Evolutionary conservation across 1,140 invertebrate species (phyloP), one percentile per base, ranked within the genome.

Genomic region (Zaprionus davidi): DNA sequence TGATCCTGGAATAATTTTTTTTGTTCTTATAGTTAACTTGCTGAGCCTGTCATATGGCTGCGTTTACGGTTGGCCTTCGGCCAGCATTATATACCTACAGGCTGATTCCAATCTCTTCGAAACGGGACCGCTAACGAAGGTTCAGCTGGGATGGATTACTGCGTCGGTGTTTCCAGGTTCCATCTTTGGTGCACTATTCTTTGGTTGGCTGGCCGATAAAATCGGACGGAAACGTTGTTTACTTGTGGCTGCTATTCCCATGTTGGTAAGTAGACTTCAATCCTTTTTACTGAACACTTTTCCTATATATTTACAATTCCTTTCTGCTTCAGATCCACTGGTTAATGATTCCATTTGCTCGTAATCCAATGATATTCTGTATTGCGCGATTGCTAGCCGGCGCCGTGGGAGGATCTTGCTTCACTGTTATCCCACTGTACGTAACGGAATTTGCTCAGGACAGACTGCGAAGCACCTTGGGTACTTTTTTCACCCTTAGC

Each of bases 171-270:
- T 93, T 22, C 73, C 94, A 5, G 94, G 94, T 31, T 93, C 90
- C 1, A 71, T 94, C 7, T 80, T 93, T 5, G 94, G 94, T 17
- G 93, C 91, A 36, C 74, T 93, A 2, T 56, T 94, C 1, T 93
- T 93, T 36, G 95, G 93, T 3, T 93, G 93, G 70, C 81, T 94
- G 22, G 94, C 95, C 3, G 94, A 96, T 76, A 73, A 66, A 58
- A 63, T 75, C 53, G 83, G 83, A 12, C 58, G 81, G 2, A 81
- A 83, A 24, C 60, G 55, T 11, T 65, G 76, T 28, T 24, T 87
- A 17, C 41, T 87, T 26, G 22, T 83, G 6, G 44, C 63, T 12
- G 72, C 74, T 5, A 9, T 83, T 12, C 83, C 81, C 3, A 46
- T 72, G 6, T 62, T 78, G 65, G 82, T 82, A 56, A n/a, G 24